Base-by-base conservation (phyloP, 2,797 vertebrate species). In the Diplodus sargus region DNA sequence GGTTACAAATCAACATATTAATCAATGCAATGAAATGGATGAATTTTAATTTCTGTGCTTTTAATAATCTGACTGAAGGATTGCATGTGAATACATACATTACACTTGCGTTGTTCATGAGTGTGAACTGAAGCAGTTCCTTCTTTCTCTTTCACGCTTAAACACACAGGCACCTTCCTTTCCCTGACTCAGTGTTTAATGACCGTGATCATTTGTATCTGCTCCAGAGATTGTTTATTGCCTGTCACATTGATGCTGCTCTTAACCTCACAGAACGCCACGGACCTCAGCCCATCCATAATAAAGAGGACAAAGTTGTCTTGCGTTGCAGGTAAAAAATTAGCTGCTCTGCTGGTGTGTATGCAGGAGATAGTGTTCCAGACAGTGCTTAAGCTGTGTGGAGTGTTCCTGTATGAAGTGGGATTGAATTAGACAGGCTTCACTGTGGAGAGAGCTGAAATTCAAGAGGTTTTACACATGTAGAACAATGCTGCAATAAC, bases 381-480 rank as follows among this genome's bases (percentile, higher is more conserved):
- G 57, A 48, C 52, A 5, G 63, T 23, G 72, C 51, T 51, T 76
- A 28, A 71, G 63, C 84, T 61, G 51, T n/a, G 58, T 39, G 30
- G 60, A 81, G 48, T 47, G 76, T 73, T 69, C 71, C 62, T 48
- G 34, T 67, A 74, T 78, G 69, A 65, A 76, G 77, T 67, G 79
- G 74, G 62, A 75, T 65, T 71, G 82, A 77, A 82, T 76, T 67
- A 79, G 60, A 65, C 56, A 54, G 64, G 76, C 70, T 72, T 73
- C 52, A 28, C 18, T 74, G 76, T 65, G 28, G 59, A 65, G 62
- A 74, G 60, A 63, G 34, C 7, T 63, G 22, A 7, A 57, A 67
- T 65, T 64, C 17, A 64, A 62, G 63, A 78, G 48, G 72, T 49
- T 78, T 79, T 75, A 61, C n/a, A 4, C 42, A 13, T 68, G 51